A percentile compares a stretch with the other conserved stretches of the same genome.
Evolutionary conservation across 2,113 vertebrate genomes (phyloP).

Genomic region (Cercopithecus mona): DNA sequence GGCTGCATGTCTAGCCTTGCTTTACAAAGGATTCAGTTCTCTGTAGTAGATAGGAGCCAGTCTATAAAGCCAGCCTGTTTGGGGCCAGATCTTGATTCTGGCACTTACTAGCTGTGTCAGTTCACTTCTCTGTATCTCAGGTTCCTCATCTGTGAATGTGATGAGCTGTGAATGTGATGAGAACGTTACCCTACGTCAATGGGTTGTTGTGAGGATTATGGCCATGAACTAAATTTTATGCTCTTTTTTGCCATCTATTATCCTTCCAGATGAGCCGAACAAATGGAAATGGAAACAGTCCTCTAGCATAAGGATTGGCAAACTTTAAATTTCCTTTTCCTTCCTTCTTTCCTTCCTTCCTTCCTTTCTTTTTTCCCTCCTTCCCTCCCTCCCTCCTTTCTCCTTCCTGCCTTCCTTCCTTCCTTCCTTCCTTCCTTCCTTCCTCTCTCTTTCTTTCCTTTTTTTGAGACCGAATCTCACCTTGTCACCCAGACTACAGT

Average conservation of each 20-base stretch:
- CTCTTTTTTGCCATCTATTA: neutral
- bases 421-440: fast-evolving
- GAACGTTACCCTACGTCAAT: neutral
- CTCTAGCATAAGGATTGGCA: neutral
- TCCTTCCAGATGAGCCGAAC: neutral
- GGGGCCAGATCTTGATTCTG: neutral
- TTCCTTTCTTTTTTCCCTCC: too few species aligned
- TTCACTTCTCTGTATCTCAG: neutral
- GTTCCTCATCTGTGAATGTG: neutral
- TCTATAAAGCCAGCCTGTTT: neutral
- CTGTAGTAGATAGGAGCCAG: neutral
- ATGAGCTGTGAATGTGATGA: neutral
- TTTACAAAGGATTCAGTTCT: neutral
- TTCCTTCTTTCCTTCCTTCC: too few species aligned
- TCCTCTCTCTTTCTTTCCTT: too few species aligned
- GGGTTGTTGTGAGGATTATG: neutral
- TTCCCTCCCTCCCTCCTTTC: too few species aligned
- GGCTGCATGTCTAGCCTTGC: neutral
- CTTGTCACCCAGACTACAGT: too few species aligned
- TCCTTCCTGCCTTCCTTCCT: too few species aligned
- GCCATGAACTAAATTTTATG: neutral
- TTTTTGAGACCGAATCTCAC: too few species aligned
- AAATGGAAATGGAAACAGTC: neutral
- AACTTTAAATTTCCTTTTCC: neutral
- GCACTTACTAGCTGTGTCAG: neutral